Evolutionary conservation across 2,113 vertebrate genomes (phyloP), one percentile per base, ranked within the genome.

Genomic region (Microcebus murinus): DNA sequence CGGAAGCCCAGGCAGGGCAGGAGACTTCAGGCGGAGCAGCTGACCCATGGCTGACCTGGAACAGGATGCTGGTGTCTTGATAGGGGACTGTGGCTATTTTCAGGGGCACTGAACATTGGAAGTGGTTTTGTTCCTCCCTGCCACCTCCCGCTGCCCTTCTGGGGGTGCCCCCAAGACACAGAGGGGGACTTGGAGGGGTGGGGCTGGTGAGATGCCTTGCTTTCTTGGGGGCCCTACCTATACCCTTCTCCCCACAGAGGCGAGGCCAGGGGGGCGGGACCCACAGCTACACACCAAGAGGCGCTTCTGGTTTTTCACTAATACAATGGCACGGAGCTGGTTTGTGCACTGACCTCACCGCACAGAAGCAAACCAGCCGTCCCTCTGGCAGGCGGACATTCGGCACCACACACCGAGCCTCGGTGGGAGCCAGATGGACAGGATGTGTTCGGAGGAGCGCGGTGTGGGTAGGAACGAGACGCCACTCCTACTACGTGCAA

Each of bases 241-340:
- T 0, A 48, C 15, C 4, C 7, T 70, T 52, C 73, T 84, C 65
- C 61, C 55, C 36, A 34, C 0, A 31, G 82, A 17, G 3, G 17
- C 4, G 31, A 12, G 1, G 31, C 17, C 3, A 17, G 0, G 21
- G n/a, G 36, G 10, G 4, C 5, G 80, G 36, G 23, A 45, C n/a
- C 25, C 31, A 31, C 57, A 79, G 21, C 10, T 83, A 65, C 8
- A 61, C 2, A 45, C 6, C 8, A 39, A 82, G 81, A 70, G 45
- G 20, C 15, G 67, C 61, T 59, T 87, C 65, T 25, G 14, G 57
- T 27, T 17, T 48, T 67, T 52, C 59, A 29, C 48, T 36, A 39
- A 57, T 6, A 34, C 3, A 12, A 36, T 0, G n/a, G 65, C 27
- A 36, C 2, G 17, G 59, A 50, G 87, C 55, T 34, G 36, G 59